These are phyloP conservation scores for Scyliorhinus canicula DNA, from an alignment of 2,797 vertebrate genomes.

Conservation along the genomic window DNA sequence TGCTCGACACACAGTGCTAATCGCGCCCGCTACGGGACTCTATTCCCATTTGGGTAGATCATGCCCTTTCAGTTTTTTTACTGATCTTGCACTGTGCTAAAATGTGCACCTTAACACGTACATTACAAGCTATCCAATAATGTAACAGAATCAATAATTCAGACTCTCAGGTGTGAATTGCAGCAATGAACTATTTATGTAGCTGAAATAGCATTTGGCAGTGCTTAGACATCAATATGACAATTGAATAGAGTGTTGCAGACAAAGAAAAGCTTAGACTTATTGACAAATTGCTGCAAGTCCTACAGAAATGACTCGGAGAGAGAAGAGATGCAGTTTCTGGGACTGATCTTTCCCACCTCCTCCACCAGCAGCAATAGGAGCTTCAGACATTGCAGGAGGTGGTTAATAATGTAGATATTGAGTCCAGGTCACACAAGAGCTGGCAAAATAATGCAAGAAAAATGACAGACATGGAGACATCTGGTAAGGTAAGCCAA, in stretches of 20 bases:
- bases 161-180: background rate
- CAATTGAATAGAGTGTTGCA: background rate
- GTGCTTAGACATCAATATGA: background rate
- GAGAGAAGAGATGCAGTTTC: background rate
- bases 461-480: background rate
- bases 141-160: background rate
- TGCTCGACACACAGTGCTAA: no score
- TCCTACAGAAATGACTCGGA: background rate
- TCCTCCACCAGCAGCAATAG: background rate
- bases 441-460: background rate
- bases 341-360: background rate
- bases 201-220: background rate
- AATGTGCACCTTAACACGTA: background rate
- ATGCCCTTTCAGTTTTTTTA: background rate
- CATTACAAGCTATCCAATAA: background rate
- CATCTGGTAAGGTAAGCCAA: background rate
- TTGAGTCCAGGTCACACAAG: background rate
- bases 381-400: background rate
- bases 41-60: no score
- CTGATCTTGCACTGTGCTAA: background rate
- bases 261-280: background rate
- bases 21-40: no score
- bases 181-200: background rate
- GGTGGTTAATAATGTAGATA: background rate
- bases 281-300: background rate